These are phyloP conservation scores for Avahi laniger DNA, from an alignment of 2,797 vertebrate genomes.

Conservation along the genomic window DNA sequence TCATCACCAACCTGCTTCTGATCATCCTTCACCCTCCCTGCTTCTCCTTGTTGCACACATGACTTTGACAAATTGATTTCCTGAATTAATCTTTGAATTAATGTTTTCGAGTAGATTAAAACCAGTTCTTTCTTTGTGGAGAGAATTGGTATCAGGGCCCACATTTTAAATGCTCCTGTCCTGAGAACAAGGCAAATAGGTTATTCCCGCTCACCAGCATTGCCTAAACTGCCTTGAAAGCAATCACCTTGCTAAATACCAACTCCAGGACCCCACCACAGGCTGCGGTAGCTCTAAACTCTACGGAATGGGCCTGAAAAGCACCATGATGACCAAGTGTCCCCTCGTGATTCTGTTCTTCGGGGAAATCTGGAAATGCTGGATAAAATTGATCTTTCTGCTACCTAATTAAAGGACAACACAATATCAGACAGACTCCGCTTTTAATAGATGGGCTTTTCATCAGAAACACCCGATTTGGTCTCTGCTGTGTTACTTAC, in stretches of 20 bases:
- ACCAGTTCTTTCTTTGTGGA: background rate
- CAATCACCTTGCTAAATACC: background rate
- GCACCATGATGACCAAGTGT: background rate
- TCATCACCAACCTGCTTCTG: background rate
- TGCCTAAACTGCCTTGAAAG: background rate
- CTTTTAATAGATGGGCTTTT: background rate
- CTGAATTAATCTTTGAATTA: background rate
- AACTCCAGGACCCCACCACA: background rate
- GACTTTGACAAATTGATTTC: background rate
- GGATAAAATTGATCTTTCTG: background rate
- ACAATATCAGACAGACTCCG: background rate
- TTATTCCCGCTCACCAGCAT: background rate
- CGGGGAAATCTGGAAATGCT: background rate
- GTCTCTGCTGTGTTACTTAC: background rate
- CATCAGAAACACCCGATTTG: background rate
- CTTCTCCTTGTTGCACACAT: background rate
- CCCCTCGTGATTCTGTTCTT: background rate
- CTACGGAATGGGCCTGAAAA: background rate
- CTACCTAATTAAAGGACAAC: background rate
- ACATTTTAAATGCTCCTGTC: background rate
- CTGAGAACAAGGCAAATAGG: background rate
- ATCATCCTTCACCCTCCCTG: background rate
- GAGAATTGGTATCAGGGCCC: background rate
- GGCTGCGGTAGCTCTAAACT: background rate
- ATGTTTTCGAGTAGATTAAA: slow-evolving; percentile 17